Base-by-base conservation (phyloP, 2,888 invertebrate genomes). In the Ophioninae sp. region DNA sequence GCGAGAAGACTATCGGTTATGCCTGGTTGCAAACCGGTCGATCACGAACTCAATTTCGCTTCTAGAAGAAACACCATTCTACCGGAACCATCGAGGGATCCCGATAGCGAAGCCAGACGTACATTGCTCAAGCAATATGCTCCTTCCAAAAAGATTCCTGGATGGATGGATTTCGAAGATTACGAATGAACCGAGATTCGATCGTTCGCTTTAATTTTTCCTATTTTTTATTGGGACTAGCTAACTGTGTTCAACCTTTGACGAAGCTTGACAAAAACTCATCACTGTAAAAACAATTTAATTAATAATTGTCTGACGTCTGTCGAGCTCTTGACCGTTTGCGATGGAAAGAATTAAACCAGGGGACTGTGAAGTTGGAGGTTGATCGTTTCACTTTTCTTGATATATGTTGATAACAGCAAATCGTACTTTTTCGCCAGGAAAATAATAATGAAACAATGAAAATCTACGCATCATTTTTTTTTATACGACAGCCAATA, bases 1-100 rank as follows among this genome's bases (percentile, higher is more conserved):
- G 88, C 89, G 2, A 88, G 94, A 64, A 89, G 94, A 77, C 90
- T 94, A 88, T 93, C 93, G 1, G 92, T 94, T 10, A 93, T 94
- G 92, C 94, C 94, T 0, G 94, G 94, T 0, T 91, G 89, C 80
- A 91, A 91, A 64, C 88, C 92, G 0, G 85, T 89, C 23, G 88
- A 92, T 84, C 81, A 86, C 13, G 82, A 87, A 44, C 87, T 84
- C 63, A 83, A 87, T 41, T 63, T 89, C 9, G 79, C 89, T 0
- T 88, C 85, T 69, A 88, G 79, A 69, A 88, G 87, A 79, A 87
- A 83, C 68, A 89, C 89, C 3, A 89, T 91, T 37, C 58, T 87
- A 17, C 83, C 89, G 0, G 64, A 44, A 6, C 83, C 87, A 7
- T 84, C 89, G 0, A 86, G 44, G 59, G 82, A 91, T 64, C 87